Base-by-base conservation (phyloP, 2,888 invertebrate species). In the Gymnocheta viridis region DNA sequence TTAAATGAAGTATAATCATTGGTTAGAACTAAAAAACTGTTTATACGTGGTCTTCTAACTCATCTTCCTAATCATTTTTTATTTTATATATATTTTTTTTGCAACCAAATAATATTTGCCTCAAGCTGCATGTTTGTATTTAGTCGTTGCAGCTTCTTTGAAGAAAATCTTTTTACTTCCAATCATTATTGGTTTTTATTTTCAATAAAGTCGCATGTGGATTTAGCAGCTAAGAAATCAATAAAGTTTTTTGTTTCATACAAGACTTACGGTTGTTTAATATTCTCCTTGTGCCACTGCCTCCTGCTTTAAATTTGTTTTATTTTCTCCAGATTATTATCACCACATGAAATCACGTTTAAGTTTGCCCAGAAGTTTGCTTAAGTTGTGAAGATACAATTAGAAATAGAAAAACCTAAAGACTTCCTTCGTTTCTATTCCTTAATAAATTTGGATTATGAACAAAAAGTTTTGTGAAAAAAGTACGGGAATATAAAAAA, bases 331-430 rank as follows among this genome's bases (percentile, higher is more conserved):
- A 70, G 78, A 79, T 83, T 54, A 27, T 79, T 79, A 76, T 83
- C 79, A 58, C 56, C 41, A 64, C 64, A 49, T 69, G 58, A 64
- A 66, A 64, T 69, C 82, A 83, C 82, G 79, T 79, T 83, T 78
- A 56, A 10, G 35, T 12, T 35, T 35, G 17, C 7, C 17, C 12
- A 38, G 38, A 29, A 29, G 19, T 27, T 66, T 32, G 14, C 9
- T 49, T 24, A 5, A 17, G 56, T 58, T 35, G n/a, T n/a, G 27
- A 2, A 12, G 29, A 66, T 35, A 17, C 44, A 44, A 17, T 44
- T 44, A 9, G 35, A 17, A 62, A 62, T 4, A 27, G 41, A 27
- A 62, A 41, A 9, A 62, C 4, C 5, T 54, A 54, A 12, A 17
- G 2, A 41, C 41, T 12, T 41, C n/a, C 14, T 41, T 41, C 3